Base-by-base conservation (phyloP, 2,797 vertebrate genomes). In the Enteromius argenteus region DNA sequence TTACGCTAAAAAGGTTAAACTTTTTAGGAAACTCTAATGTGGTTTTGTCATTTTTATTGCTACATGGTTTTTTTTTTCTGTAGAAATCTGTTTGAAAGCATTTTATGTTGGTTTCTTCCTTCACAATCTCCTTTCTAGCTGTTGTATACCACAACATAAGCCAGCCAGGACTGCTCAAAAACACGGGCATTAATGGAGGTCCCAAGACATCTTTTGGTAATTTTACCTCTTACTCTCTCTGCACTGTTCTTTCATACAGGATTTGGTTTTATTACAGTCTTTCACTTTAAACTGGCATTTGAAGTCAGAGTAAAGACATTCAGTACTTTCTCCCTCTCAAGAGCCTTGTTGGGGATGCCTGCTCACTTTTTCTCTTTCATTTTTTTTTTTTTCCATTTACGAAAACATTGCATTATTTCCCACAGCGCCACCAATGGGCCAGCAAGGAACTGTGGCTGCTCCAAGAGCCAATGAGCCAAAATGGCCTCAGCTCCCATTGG, bases 151-250 rank as follows among this genome's bases (percentile, higher is more conserved):
- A 92, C 89, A 95, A 95, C 85, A 83, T 83, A 77, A 94, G 93
- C 1, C 87, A 90, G n/a, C 17, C 90, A 79, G 84, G 85, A 23
- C 79, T 81, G 10, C 19, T 86, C 72, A 92, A 87, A 85, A 91
- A 85, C 6, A 86, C 89, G 0, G 78, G 72, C 11, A 84, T 93
- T 82, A 89, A 91, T 4, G 93, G 90, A 91, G 87, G 88, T 11
- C 89, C 91, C 6, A 92, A 87, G 86, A 90, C 93, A 19, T 88
- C 92, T 19, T 91, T 91, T 19, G 93, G 94, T 95, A 93, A 94
- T 90, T 92, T 89, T 79, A 35, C 62, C 67, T 66, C 81, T n/a
- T n/a, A n/a, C 75, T 46, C 56, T 78, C 19, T 60, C 53, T 69
- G 74, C 71, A 42, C 15, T 44, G 9, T 64, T 21, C 71, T 79